A percentile compares a stretch with the other conserved stretches of the same genome.
Conservation (phyloP, 2,113 vertebrate genomes). For the Gulo gulo region DNA sequence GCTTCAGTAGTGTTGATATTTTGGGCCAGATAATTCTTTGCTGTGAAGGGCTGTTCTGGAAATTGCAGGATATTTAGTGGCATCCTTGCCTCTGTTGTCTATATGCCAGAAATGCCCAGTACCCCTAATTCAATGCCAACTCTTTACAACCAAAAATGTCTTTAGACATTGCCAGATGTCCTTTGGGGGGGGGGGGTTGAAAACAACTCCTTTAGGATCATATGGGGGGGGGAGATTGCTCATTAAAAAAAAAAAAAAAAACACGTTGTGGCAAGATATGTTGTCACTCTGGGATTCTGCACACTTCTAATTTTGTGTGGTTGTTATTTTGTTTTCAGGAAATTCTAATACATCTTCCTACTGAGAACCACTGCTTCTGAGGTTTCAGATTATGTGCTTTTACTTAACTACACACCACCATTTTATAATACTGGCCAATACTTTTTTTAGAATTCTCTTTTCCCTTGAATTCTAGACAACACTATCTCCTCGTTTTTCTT, state of each 20-base stretch:
- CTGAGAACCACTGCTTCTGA: neutral
- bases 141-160: neutral
- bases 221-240: neutral
- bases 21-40: neutral
- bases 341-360: neutral
- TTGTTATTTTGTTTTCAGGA: neutral
- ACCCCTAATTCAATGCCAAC: neutral
- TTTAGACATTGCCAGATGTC: neutral
- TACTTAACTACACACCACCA: neutral
- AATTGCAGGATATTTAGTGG: neutral
- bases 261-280: neutral
- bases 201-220: neutral
- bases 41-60: no score
- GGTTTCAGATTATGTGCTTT: neutral
- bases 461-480: neutral
- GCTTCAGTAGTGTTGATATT: neutral
- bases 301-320: neutral
- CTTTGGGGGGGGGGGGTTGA: rapidly evolving
- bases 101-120: neutral
- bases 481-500: neutral
- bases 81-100: neutral
- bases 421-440: neutral
- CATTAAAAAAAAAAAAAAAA: neutral
- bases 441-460: neutral
- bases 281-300: neutral